Base-by-base conservation (phyloP, 2,888 invertebrate genomes). In the Pelosia muscerda region DNA sequence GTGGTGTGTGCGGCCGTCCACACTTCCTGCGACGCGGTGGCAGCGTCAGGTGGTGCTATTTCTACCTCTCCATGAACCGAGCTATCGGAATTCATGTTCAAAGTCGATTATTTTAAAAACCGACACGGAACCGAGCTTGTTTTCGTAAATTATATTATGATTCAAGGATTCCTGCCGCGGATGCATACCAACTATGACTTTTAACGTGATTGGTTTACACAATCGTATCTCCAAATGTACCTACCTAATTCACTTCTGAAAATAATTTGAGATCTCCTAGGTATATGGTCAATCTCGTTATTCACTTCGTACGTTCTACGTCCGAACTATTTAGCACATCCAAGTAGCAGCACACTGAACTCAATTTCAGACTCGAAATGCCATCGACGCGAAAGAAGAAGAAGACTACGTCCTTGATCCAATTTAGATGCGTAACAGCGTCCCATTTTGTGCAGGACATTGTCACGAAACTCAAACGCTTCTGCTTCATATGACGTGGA, bases 21-120 rank as follows among this genome's bases (percentile, higher is more conserved):
- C 86, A 89, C 90, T 92, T 92, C 93, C 93, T 90, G 93, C 85
- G 86, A 63, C 73, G 76, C 85, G 86, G 65, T 71, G 74, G 63
- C 76, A 75, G 82, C 85, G 90, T 88, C 92, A 90, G 92, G 88
- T 91, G 88, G 83, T 90, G 87, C 89, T 92, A 92, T 92, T 92
- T 92, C 88, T 88, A 90, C 88, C 84, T 90, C 89, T 89, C 90
- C 91, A 84, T 92, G 89, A 92, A 92, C 91, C 86, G 83, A 75
- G 81, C 75, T 72, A 81, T 74, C 81, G 85, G 84, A 86, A 89
- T 93, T 90, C 92, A 92, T 86, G 92, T 91, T 93, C 91, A 91
- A 91, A 91, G 91, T 85, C 90, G 86, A 88, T 88, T 90, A 90
- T 90, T 90, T 91, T 87, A 84, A 89, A 90, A 81, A 82, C 81